Evolutionary conservation across 2,113 vertebrate genomes (phyloP).

Genomic region (Romanogobio albipinnatus): DNA sequence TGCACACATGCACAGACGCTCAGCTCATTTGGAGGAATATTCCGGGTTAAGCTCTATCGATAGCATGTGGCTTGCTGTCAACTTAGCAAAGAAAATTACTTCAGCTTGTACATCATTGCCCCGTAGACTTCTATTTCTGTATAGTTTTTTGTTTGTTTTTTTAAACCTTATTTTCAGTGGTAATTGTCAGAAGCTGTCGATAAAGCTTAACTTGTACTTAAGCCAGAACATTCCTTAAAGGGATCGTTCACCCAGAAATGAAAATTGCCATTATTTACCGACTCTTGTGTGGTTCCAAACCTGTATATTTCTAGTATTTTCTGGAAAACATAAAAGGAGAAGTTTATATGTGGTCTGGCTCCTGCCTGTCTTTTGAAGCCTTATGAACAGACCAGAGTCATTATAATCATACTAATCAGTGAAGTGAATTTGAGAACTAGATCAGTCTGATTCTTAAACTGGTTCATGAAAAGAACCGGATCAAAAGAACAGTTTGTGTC

Average conservation of each 20-base stretch:
- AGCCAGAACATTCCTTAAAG: conserved; percentile 11
- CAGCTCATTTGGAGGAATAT: conserved; percentile 20
- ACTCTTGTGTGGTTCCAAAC: neutral
- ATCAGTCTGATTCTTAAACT: neutral
- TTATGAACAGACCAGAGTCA: conserved; percentile 12
- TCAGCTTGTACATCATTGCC: neutral
- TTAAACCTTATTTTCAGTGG: neutral
- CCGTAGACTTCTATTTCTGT: neutral
- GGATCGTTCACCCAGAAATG: neutral
- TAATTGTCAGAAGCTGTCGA: conserved; percentile 9
- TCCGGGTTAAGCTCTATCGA: neutral
- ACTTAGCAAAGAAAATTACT: neutral
- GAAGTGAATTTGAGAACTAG: neutral
- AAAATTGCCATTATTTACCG: conserved; percentile 1
- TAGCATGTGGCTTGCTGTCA: conserved; percentile 14
- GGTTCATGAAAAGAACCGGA: neutral
- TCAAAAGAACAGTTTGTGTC: neutral
- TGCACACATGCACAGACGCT: conserved; percentile 22
- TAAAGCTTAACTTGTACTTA: conserved; percentile 18
- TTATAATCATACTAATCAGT: neutral
- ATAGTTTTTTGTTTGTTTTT: neutral
- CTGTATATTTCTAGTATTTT: neutral
- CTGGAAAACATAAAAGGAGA: neutral
- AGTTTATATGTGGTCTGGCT: neutral
- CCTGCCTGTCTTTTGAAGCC: neutral